Percentiles rank a stretch among this genome's conserved stretches.
phyloP scores from a whole-genome alignment of 2,113 vertebrate genomes.

The Rhynchopsitta pachyrhyncha region DNA sequence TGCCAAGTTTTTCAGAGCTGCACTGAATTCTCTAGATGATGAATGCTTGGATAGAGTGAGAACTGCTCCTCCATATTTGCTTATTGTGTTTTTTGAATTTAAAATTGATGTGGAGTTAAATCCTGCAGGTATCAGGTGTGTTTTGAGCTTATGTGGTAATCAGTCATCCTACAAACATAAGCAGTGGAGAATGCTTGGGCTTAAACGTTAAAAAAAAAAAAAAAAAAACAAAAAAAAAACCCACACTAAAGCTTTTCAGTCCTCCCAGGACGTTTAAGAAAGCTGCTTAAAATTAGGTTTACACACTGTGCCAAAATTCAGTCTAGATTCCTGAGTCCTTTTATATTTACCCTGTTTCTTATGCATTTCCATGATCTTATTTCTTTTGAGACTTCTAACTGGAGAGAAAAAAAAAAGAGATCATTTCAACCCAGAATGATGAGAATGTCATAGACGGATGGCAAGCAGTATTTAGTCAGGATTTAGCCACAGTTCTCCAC shows the following conservation, averaged over 20 bases:
- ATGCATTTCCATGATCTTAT: background rate
- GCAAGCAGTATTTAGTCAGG: background rate
- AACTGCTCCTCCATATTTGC: background rate
- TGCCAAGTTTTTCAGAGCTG: background rate
- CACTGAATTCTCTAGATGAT: background rate
- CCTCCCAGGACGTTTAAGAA: background rate
- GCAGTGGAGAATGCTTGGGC: background rate
- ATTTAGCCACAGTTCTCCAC: background rate
- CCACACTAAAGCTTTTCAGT: background rate
- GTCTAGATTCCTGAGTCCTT: background rate
- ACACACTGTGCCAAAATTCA: background rate
- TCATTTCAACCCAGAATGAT: background rate
- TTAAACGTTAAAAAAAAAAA: background rate
- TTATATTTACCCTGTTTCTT: background rate
- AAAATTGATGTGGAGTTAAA: background rate
- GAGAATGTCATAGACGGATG: background rate
- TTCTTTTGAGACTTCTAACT: background rate
- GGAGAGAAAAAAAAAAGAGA: background rate
- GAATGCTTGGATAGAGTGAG: background rate
- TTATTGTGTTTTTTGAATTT: background rate
- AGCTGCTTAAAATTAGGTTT: background rate
- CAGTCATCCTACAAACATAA: background rate
- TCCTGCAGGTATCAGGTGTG: background rate
- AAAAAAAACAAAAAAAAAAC: background rate
- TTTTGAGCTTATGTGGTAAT: background rate